Conservation (phyloP, 2,113 vertebrate genomes). For the Marmota flaviventris region DNA sequence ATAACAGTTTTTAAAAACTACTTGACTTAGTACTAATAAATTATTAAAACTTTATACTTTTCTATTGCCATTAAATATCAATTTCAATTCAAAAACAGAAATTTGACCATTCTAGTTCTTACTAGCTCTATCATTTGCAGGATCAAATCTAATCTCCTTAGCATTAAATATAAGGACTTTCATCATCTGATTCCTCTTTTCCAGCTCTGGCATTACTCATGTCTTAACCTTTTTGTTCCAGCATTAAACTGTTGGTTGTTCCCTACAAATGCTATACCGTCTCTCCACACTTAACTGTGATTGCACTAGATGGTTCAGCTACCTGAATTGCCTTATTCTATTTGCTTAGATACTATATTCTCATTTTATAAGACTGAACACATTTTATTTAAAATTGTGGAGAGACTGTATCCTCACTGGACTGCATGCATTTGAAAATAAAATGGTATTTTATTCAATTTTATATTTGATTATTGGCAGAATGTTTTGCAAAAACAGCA, state of each 20-base stretch:
- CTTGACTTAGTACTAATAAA: neutral
- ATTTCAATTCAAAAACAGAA: slow-evolving; percentile 16
- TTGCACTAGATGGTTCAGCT: neutral
- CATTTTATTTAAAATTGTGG: neutral
- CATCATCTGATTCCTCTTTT: neutral
- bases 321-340: neutral
- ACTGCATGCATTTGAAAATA: neutral
- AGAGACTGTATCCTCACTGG: neutral
- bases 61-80: neutral
- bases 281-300: neutral
- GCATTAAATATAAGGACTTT: neutral
- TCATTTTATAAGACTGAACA: neutral
- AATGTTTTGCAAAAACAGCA: neutral
- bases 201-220: neutral
- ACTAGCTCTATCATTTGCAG: neutral
- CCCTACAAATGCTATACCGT: neutral
- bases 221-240: neutral
- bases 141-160: neutral
- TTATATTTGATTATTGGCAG: neutral
- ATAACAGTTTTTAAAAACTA: neutral
- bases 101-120: neutral
- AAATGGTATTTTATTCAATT: neutral
- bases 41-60: neutral
- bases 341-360: neutral
- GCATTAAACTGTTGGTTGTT: neutral